A percentile compares a stretch with the other conserved stretches of the same genome.
Conservation (phyloP, 2,888 invertebrate genomes). For the Cataglyphis albicans region DNA sequence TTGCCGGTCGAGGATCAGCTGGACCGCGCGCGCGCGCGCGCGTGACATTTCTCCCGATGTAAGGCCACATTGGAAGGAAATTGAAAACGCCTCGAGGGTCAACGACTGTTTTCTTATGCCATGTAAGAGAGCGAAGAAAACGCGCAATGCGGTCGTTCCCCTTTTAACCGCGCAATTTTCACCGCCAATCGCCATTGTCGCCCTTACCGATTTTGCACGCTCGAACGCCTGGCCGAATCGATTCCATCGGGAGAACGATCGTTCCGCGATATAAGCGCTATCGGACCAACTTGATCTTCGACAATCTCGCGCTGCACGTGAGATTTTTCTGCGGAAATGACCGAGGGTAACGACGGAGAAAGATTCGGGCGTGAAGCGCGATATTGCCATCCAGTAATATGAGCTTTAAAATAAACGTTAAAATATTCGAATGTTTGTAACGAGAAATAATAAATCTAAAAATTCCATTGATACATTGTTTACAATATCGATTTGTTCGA, state of each 20-base stretch:
- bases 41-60: slow-evolving; percentile 26
- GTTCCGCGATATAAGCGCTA: slow-evolving; percentile 23
- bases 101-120: background rate
- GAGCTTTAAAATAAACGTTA: background rate
- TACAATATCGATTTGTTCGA: slow-evolving; percentile 56
- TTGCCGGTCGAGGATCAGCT: slow-evolving; percentile 27
- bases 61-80: slow-evolving; percentile 45
- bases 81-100: slow-evolving; percentile 40
- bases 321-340: background rate
- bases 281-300: slow-evolving; percentile 26
- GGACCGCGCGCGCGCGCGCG: background rate
- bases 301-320: background rate
- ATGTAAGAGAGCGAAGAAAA: background rate
- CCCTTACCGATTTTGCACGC: slow-evolving; percentile 1
- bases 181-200: slow-evolving; percentile 9
- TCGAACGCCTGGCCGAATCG: slow-evolving; percentile 9
- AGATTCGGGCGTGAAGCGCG: background rate
- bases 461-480: slow-evolving; percentile 11
- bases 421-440: background rate
- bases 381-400: background rate
- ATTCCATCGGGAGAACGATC: slow-evolving; percentile 6
- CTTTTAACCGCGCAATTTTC: slow-evolving; percentile 36
- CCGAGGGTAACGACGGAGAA: background rate
- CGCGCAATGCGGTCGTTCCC: background rate
- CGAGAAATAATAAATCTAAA: background rate